These are phyloP conservation scores for Lepidothrix coronata DNA, from an alignment of 2,113 vertebrate genomes.

Conservation along the genomic window DNA sequence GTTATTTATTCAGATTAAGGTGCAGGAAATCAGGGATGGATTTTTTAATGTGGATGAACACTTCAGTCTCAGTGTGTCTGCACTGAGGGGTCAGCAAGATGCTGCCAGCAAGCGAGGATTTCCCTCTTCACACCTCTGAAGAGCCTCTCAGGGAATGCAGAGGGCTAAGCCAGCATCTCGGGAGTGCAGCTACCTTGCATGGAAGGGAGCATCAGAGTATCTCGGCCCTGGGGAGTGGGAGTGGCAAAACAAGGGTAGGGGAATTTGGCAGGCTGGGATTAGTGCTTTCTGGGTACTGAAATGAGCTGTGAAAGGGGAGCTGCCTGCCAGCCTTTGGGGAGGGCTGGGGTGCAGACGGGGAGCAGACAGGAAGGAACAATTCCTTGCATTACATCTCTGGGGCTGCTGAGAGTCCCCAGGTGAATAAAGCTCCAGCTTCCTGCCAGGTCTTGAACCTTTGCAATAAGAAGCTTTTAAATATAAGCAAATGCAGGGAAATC, in stretches of 20 bases:
- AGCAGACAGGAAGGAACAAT: not conserved
- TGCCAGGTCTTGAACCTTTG: not conserved
- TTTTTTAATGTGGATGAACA: not conserved
- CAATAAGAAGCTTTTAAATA: not conserved
- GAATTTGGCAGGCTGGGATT: not conserved
- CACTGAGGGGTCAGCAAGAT: not conserved
- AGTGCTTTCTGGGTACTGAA: not conserved
- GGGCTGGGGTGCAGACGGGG: not conserved
- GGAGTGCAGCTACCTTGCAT: not conserved
- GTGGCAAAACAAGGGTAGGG: not conserved
- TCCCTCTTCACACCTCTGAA: not conserved
- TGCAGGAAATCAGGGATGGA: not conserved
- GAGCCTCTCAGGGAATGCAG: not conserved
- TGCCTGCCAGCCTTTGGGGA: not conserved
- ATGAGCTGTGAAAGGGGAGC: not conserved
- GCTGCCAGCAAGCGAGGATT: not conserved
- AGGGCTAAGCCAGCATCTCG: not conserved
- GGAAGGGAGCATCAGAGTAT: not conserved
- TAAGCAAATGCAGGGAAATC: not conserved
- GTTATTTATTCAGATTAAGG: not conserved
- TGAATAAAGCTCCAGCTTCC: conserved; percentile 7
- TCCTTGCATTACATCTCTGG: not conserved
- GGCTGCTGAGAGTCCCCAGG: not conserved
- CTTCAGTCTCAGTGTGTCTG: not conserved
- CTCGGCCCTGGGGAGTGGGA: not conserved